Evolutionary conservation across 2,113 vertebrate genomes (phyloP), one percentile per base, ranked within the genome.

Genomic region (Rhinoderma darwinii): DNA sequence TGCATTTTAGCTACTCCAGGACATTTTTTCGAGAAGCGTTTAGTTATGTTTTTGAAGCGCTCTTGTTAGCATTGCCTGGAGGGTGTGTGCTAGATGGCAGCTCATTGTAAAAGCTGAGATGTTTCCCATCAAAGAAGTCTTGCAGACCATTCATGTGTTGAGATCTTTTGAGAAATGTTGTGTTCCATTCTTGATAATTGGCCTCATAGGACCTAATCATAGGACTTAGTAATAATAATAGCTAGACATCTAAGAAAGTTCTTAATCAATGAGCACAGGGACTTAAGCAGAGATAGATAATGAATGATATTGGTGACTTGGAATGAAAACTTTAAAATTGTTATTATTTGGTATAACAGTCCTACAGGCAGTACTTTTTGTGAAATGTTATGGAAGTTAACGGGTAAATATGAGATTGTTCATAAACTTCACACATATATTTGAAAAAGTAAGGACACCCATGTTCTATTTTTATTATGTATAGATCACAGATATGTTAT

Each of bases 191-290:
- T 82, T 82, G 51, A 81, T 87, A 87, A 87, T 87, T 87, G 86
- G 86, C 86, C 86, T 87, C 86, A 61, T 41, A 87, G 86, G 86
- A 87, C 86, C 79, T 82, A 87, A 87, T 87, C 86, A 82, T 74
- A 74, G 30, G 86, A 87, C 84, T 81, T 80, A 86, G 84, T 86
- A 86, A 86, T 86, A 86, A 81, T 86, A 86, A 86, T 86, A 86
- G 66, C 63, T 59, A 81, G 61, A 82, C 77, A 75, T 87, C 86
- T 87, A 82, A 87, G 78, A 75, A 47, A 47, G 78, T 61, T 68
- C 68, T 82, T 87, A 87, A 87, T 87, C 86, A 87, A 87, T 87
- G 78, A 82, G 68, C 86, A 11, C 22, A 18, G 51, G 68, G 86
- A 87, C 39, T 41, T 82, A 25, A 18, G 50, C 50, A 47, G 18